Base-by-base conservation (phyloP, 2,797 vertebrate genomes). In the Urosaurus nigricauda region DNA sequence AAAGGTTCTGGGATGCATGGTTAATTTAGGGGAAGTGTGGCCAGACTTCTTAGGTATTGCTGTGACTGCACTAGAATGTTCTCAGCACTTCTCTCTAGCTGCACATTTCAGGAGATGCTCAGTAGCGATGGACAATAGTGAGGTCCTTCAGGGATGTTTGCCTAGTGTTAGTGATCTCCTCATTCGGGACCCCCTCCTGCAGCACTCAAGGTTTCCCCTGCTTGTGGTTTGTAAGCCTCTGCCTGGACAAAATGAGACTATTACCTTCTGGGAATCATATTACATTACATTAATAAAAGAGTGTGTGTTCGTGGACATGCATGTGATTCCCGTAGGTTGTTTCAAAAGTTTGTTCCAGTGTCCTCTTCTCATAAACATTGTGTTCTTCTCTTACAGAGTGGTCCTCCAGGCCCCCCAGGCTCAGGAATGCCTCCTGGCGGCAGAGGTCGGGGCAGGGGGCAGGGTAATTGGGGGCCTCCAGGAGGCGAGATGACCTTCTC, bases 401-500 rank as follows among this genome's bases (percentile, higher is more conserved):
- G 98, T 8, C 98, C 98, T 1, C 97, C 98, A 0, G 98, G 98
- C n/a, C 96, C 96, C 74, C 97, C 98, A 0, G 97, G 97, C 17
- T 96, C 97, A 2, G 98, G 98, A 40, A 98, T 99, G 98, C 97
- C 97, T 0, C 97, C 97, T 0, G 96, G 98, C 75, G 96, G 98
- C 94, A 37, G 97, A 95, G 93, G 98, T 94, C 68, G 96, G 95
- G 88, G 98, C 95, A 4, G 97, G 95, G 96, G 98, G 95, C 87
- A 98, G 96, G 91, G 98, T 96, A 51, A 97, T 85, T 97, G 98
- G 98, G 98, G 97, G 3, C 98, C 98, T 51, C 98, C 98, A 0
- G 98, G 98, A 0, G 98, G 98, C 16, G 98, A 98, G 95, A 98
- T 99, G 97, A 98, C 98, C 82, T 99, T 99, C 95, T 98, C 98